Evolutionary conservation across 2,113 vertebrate genomes (phyloP).

Genomic region (Rhodinocichla rosea): DNA sequence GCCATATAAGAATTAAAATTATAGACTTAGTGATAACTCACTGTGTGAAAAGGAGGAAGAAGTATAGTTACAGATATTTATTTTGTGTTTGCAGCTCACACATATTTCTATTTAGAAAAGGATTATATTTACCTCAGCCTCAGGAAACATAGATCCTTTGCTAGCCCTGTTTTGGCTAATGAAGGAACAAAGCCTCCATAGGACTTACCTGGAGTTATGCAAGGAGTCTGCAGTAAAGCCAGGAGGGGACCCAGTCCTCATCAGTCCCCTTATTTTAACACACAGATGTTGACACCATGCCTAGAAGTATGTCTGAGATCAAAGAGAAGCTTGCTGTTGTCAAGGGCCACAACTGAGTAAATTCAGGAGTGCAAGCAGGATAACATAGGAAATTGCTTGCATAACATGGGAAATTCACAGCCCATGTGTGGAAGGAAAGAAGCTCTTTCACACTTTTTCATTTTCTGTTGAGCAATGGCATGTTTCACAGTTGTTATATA

Average conservation of each 20-base stretch:
- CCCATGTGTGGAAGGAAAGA: rapidly evolving
- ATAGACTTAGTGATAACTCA: background rate
- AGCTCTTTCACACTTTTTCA: background rate
- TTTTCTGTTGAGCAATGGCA: background rate
- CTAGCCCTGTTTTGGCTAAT: background rate
- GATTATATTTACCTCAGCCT: background rate
- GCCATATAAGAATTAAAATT: background rate
- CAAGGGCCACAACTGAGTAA: background rate
- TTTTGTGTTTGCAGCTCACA: background rate
- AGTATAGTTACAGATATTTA: background rate
- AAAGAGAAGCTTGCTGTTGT: background rate
- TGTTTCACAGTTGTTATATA: background rate
- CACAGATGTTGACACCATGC: background rate
- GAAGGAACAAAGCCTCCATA: background rate
- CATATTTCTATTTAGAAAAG: background rate
- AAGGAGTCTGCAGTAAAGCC: background rate
- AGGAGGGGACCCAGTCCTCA: background rate
- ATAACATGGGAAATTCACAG: background rate
- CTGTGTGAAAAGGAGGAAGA: background rate
- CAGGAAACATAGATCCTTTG: background rate
- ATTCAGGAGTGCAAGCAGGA: background rate
- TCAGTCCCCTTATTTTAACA: background rate
- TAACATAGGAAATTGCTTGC: background rate
- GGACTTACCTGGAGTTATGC: background rate
- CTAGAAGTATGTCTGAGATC: background rate